Conservation (phyloP, 1,140 invertebrate genomes). For the Drosophila lini region DNA sequence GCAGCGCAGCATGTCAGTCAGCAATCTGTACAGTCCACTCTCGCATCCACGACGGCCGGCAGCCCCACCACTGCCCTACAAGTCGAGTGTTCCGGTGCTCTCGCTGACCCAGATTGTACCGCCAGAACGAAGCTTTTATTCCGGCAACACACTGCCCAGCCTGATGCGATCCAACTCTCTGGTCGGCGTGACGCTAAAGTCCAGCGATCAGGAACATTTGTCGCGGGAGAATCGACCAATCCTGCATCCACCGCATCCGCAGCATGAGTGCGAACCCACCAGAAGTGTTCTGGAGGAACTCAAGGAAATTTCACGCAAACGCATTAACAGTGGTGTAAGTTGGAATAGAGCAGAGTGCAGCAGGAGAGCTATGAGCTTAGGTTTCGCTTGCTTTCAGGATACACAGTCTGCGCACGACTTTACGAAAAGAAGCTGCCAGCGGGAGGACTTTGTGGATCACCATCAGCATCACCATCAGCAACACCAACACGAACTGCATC, state of each 20-base stretch:
- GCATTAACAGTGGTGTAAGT: slow-evolving; percentile 85
- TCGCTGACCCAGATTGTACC: slow-evolving; percentile 83
- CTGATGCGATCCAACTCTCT: slow-evolving; percentile 77
- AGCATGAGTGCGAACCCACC: slow-evolving; percentile 80
- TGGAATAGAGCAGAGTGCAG: neutral
- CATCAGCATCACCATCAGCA: slow-evolving; percentile 7
- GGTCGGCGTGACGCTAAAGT: slow-evolving; percentile 58
- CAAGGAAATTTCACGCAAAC: slow-evolving; percentile 85
- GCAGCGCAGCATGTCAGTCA: slow-evolving; percentile 72
- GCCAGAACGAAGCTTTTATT: slow-evolving; percentile 72
- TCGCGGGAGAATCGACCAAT: slow-evolving; percentile 80
- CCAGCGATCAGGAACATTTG: slow-evolving; percentile 66
- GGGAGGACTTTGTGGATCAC: slow-evolving; percentile 56
- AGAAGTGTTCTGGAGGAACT: slow-evolving; percentile 85
- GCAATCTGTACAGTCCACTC: slow-evolving; percentile 77
- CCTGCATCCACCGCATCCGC: slow-evolving; percentile 71
- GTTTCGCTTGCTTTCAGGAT: slow-evolving; percentile 62
- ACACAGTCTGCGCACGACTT: slow-evolving; percentile 47
- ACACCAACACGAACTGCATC: slow-evolving; percentile 2
- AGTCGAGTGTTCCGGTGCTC: slow-evolving; percentile 63
- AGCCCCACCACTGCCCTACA: slow-evolving; percentile 62
- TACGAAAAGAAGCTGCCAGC: slow-evolving; percentile 73
- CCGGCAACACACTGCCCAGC: slow-evolving; percentile 72
- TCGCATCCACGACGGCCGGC: slow-evolving; percentile 70
- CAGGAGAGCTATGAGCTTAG: slow-evolving; percentile 13